These are phyloP conservation scores for Coreoperca whiteheadi DNA, from an alignment of 2,113 vertebrate species.

Conservation along the genomic window DNA sequence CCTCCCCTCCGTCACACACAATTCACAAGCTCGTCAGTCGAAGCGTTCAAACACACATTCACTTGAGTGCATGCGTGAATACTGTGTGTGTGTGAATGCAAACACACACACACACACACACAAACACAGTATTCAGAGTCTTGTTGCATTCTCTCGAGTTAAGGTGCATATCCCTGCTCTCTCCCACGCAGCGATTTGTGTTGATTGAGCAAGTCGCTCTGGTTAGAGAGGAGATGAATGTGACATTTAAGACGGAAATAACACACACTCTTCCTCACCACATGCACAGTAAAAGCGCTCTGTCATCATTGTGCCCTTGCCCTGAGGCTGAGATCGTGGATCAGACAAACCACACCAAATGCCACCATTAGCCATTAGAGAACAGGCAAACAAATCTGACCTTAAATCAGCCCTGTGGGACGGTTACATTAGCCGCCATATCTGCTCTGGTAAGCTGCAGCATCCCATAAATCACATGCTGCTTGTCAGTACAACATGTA, in stretches of 20 bases:
- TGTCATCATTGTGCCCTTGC: conserved; percentile 56
- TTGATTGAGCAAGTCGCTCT: conserved; percentile 52
- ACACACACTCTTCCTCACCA: conserved; percentile 3
- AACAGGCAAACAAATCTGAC: conserved; percentile 54
- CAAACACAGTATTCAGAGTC: conserved; percentile 17
- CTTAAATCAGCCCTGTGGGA: conserved; percentile 28
- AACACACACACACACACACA: conserved; percentile 16
- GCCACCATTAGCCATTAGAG: conserved; percentile 46
- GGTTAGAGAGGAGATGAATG: conserved; percentile 58
- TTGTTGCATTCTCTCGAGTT: conserved; percentile 28
- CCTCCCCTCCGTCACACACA: conserved; percentile 6
- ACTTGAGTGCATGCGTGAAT: no score
- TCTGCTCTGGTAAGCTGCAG: neutral
- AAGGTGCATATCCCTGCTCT: conserved; percentile 54
- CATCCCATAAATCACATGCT: neutral
- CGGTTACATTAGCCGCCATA: neutral
- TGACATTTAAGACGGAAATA: conserved; percentile 55
- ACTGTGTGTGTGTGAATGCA: no score
- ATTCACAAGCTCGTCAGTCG: conserved; percentile 15
- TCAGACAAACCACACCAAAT: conserved; percentile 51
- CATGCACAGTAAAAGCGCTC: conserved; percentile 41
- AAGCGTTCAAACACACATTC: conserved; percentile 13
- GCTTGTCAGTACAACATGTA: neutral
- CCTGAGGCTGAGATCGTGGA: conserved; percentile 33
- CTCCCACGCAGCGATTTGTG: conserved; percentile 61